Conservation (phyloP, 2,113 vertebrate species). For the Xyliphius kryptos region DNA sequence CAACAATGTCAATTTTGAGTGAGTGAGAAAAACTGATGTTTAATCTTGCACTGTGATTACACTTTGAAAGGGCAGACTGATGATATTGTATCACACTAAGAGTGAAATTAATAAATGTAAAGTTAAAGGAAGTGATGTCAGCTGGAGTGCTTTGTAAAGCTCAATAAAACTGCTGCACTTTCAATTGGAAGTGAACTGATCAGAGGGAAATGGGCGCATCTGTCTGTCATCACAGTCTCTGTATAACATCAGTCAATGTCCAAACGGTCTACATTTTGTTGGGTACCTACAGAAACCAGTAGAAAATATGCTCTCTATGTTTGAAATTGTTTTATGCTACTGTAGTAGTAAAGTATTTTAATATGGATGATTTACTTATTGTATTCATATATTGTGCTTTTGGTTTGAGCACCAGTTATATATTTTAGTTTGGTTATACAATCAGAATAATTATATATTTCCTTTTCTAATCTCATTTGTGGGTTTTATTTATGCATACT, state of each 20-base stretch:
- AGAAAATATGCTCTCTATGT: not conserved
- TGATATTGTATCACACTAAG: not conserved
- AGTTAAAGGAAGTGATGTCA: slow-evolving; percentile 24
- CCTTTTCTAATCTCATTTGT: too few relatives aligned
- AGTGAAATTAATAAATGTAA: slow-evolving; percentile 10
- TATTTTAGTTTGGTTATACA: too few relatives aligned
- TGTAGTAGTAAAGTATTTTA: too few relatives aligned
- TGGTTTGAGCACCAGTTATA: too few relatives aligned
- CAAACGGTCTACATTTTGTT: not conserved
- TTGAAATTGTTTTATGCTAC: not conserved
- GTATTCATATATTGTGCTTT: too few relatives aligned
- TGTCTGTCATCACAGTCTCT: not conserved
- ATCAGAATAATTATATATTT: too few relatives aligned
- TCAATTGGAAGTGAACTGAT: not conserved
- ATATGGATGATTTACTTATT: too few relatives aligned
- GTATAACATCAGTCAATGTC: not conserved
- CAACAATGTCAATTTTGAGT: too few relatives aligned
- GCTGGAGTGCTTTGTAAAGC: not conserved
- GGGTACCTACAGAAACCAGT: not conserved
- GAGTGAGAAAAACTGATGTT: not conserved
- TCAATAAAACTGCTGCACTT: not conserved
- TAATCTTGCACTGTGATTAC: not conserved
- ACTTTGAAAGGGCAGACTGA: slow-evolving; percentile 14
- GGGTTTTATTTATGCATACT: too few relatives aligned
- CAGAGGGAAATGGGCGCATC: not conserved